A percentile compares a stretch with the other conserved stretches of the same genome.
These are phyloP conservation scores for Eledona agricola DNA, from an alignment of 2,888 invertebrate genomes.

Conservation along the genomic window DNA sequence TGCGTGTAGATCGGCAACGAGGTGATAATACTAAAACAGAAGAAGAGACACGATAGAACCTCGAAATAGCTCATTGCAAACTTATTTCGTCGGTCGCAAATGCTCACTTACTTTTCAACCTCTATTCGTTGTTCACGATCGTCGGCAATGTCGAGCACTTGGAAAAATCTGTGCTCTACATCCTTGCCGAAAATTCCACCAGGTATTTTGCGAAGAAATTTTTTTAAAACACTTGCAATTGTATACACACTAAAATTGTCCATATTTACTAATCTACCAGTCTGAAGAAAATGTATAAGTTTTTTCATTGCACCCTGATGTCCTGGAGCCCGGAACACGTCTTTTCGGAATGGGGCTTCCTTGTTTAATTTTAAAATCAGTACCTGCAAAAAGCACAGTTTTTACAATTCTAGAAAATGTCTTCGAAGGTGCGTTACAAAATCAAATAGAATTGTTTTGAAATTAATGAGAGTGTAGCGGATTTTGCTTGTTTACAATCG, in stretches of 20 bases:
- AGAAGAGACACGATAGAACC: no score
- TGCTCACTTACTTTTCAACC: slow-evolving; percentile 80
- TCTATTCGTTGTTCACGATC: slow-evolving; percentile 87
- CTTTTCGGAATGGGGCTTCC: slow-evolving; percentile 91
- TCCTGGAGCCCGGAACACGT: slow-evolving; percentile 94
- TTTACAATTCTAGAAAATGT: no score
- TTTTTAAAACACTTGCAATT: slow-evolving; percentile 97
- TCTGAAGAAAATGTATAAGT: slow-evolving; percentile 88
- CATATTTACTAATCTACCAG: slow-evolving; percentile 88
- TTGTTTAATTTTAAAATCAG: slow-evolving; percentile 93
- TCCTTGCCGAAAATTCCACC: slow-evolving; percentile 95
- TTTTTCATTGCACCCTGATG: slow-evolving; percentile 96
- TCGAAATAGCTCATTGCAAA: no score
- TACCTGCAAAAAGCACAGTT: slow-evolving; percentile 71
- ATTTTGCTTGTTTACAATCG: no score
- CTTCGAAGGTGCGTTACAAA: no score
- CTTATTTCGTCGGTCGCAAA: no score
- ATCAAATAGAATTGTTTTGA: no score
- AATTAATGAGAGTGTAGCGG: no score
- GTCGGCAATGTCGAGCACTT: slow-evolving; percentile 84
- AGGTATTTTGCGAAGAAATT: slow-evolving; percentile 95
- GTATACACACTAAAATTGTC: slow-evolving; percentile 97
- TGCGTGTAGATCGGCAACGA: slow-evolving; percentile 91
- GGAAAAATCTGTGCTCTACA: slow-evolving; percentile 89
- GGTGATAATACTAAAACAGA: slow-evolving; percentile 85